Percentiles rank a stretch among this genome's conserved stretches.
Conservation (phyloP, 2,888 invertebrate species). For the Torymus aiolomorphi region DNA sequence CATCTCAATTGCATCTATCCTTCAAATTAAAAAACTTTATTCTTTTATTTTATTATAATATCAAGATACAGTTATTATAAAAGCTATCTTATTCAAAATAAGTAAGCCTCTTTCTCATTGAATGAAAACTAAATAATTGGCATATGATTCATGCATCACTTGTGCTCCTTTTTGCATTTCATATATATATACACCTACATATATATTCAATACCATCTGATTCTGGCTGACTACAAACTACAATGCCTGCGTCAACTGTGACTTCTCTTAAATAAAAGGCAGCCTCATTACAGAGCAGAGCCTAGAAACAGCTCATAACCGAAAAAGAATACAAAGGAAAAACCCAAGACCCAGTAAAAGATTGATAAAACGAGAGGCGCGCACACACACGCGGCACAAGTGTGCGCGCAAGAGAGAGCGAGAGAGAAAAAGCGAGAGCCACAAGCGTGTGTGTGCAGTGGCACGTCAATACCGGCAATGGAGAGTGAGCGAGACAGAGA, state of each 20-base stretch:
- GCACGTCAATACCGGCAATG: constrained; percentile 57
- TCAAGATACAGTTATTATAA: too few relatives aligned
- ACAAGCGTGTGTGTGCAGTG: constrained; percentile 23
- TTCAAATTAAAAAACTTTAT: too few relatives aligned
- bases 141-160: constrained; percentile 31
- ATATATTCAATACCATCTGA: too few relatives aligned
- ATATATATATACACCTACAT: neutral
- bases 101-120: neutral
- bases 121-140: constrained; percentile 45
- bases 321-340: neutral
- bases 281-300: neutral
- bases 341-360: constrained; percentile 23
- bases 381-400: too few relatives aligned
- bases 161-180: constrained; percentile 9
- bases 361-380: constrained; percentile 15
- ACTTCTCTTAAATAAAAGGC: too few relatives aligned
- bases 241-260: too few relatives aligned
- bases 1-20: too few relatives aligned
- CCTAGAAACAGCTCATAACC: constrained; percentile 4
- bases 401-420: too few relatives aligned
- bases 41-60: too few relatives aligned
- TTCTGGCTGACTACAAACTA: too few relatives aligned
- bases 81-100: too few relatives aligned
- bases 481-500: constrained; percentile 33
- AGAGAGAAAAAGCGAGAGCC: neutral